These are phyloP conservation scores for Argyra leucocephala DNA, from an alignment of 2,888 invertebrate species.

Conservation along the genomic window DNA sequence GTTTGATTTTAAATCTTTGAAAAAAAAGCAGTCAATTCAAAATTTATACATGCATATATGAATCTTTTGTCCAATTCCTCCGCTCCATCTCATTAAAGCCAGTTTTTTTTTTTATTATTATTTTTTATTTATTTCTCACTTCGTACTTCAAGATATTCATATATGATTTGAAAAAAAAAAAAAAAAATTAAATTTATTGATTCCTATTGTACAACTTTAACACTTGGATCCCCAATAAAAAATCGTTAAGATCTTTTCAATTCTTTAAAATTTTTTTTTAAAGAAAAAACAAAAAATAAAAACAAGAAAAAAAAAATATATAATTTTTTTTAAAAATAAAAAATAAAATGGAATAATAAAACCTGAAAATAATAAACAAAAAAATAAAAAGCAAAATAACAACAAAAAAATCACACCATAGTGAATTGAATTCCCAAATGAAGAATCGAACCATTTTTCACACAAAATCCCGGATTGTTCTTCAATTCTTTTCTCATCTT, in stretches of 20 bases:
- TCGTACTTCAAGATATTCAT: neutral
- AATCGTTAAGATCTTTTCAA: constrained; percentile 3
- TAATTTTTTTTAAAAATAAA: too few species aligned
- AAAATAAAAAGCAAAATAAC: neutral
- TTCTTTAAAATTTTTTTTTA: neutral
- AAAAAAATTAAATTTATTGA: constrained; percentile 9
- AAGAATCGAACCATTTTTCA: neutral
- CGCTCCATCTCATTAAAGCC: constrained; percentile 2
- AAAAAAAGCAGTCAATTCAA: neutral
- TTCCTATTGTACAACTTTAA: constrained; percentile 8
- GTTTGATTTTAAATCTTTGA: neutral
- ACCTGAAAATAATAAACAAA: neutral
- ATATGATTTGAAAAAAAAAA: neutral
- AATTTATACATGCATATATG: neutral
- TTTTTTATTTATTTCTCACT: neutral
- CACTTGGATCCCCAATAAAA: constrained; percentile 2
- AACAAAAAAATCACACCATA: neutral
- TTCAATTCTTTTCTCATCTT: neutral
- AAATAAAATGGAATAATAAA: neutral
- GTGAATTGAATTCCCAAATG: constrained; percentile 4
- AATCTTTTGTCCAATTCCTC: constrained; percentile 2
- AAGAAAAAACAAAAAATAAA: neutral
- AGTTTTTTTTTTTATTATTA: neutral
- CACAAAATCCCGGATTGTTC: constrained; percentile 2
- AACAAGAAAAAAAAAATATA: neutral